Evolutionary conservation across 2,888 invertebrate genomes (phyloP), one percentile per base, ranked within the genome.

Genomic region (Lypha dubia): DNA sequence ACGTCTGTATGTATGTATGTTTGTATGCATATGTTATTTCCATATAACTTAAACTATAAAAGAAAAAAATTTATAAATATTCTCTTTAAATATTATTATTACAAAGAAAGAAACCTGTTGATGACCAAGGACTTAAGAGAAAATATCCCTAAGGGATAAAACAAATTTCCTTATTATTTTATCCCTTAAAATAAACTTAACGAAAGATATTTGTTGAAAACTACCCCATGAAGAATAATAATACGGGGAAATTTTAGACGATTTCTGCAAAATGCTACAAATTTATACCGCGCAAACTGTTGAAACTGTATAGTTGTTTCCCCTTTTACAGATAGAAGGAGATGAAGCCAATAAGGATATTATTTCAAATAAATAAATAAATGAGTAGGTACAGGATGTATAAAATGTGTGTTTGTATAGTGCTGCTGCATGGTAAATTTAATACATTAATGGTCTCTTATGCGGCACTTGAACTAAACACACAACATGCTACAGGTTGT

Each of bases 401-500:
- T 24, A 49, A 15, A 44, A 38, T 0, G 7, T 24, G 24, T 46
- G 62, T 46, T 20, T 62, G 28, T 65, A 44, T 13, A 11, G 58
- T 60, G 32, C 38, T 15, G 58, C n/a, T 70, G 41, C 28, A 41
- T 3, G 60, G 24, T 24, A 77, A 24, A 68, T 73, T 84, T 75
- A 49, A 75, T 41, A 58, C 32, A 22, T 62, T 63, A 60, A 70
- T 65, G 38, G 79, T 74, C 51, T 74, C 60, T 60, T 65, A 58
- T 67, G 71, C 65, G 53, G 71, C 65, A 71, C 44, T 73, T 76
- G 41, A 79, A 71, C 51, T 67, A 77, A 74, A 73, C 77, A 63
- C 68, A 65, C 84, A 86, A 84, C 82, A 86, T 82, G 75, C 87
- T 75, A 87, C 87, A 87, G 87, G 87, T 87, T 87, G 87, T 58